Evolutionary conservation across 2,113 vertebrate genomes (phyloP).

Genomic region (Silurus asotus): DNA sequence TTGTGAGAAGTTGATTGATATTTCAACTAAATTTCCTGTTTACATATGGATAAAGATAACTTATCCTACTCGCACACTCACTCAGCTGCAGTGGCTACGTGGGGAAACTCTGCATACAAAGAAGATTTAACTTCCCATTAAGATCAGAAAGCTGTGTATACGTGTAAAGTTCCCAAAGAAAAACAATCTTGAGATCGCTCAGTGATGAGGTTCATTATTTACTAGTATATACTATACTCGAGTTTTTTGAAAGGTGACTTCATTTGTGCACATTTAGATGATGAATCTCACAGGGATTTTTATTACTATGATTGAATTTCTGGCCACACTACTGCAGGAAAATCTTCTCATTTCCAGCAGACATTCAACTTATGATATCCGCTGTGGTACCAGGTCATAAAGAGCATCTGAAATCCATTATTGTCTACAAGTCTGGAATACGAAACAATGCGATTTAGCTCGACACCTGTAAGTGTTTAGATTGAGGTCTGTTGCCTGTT

Average conservation of each 20-base stretch:
- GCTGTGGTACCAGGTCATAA: constrained; percentile 51
- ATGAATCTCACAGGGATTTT: constrained; percentile 43
- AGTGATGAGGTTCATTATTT: not conserved
- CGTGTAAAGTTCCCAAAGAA: not conserved
- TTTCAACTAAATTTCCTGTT: constrained; percentile 61
- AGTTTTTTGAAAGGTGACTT: not conserved
- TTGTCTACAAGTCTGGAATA: constrained; percentile 49
- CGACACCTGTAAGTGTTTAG: constrained; percentile 62
- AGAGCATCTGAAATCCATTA: constrained; percentile 63
- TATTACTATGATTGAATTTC: constrained; percentile 29
- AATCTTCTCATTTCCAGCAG: constrained; percentile 63
- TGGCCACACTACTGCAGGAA: constrained; percentile 50
- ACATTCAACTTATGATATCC: constrained; percentile 57
- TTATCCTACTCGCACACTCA: constrained; percentile 52
- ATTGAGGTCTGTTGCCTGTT: constrained; percentile 18
- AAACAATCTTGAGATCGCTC: not conserved
- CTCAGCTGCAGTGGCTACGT: constrained; percentile 60
- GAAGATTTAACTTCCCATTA: not conserved
- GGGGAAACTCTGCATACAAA: not conserved
- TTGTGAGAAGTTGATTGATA: constrained; percentile 16
- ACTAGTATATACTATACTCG: not conserved
- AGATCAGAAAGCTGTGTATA: not conserved
- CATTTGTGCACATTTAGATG: not conserved
- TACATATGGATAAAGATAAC: constrained; percentile 64
- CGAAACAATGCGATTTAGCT: constrained; percentile 50